A percentile compares a stretch with the other conserved stretches of the same genome.
Conservation (phyloP, 2,113 vertebrate species). For the Delphinus delphis region DNA sequence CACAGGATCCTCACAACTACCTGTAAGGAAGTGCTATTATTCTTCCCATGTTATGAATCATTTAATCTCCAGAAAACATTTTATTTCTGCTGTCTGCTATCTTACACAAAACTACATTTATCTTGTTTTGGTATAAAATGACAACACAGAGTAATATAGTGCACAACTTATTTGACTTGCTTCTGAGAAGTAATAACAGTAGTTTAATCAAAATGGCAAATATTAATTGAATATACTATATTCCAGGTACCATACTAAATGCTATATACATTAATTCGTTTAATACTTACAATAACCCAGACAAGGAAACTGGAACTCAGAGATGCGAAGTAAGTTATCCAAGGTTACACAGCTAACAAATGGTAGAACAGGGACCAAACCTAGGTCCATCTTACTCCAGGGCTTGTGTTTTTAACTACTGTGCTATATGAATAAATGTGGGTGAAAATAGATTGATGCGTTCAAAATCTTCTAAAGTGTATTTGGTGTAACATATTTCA, state of each 20-base stretch:
- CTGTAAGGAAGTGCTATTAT: neutral
- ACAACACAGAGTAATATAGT: neutral
- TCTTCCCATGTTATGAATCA: neutral
- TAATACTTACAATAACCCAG: neutral
- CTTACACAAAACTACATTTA: neutral
- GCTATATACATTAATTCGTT: neutral
- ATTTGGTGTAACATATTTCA: neutral
- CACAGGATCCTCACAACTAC: neutral
- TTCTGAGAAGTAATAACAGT: neutral
- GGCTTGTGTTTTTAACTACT: neutral
- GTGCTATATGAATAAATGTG: neutral
- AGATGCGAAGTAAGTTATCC: neutral
- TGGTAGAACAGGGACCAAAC: neutral
- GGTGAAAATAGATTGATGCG: neutral
- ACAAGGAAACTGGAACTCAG: neutral
- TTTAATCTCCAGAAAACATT: constrained; percentile 12
- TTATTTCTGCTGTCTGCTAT: neutral
- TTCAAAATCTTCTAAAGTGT: neutral
- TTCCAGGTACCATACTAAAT: neutral
- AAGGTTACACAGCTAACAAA: neutral
- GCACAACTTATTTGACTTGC: neutral
- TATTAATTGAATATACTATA: neutral
- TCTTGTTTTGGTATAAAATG: neutral
- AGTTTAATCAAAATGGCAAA: constrained; percentile 29
- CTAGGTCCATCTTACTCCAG: neutral